These are phyloP conservation scores for Uria aalge DNA, from an alignment of 2,113 vertebrate species.

Conservation along the genomic window DNA sequence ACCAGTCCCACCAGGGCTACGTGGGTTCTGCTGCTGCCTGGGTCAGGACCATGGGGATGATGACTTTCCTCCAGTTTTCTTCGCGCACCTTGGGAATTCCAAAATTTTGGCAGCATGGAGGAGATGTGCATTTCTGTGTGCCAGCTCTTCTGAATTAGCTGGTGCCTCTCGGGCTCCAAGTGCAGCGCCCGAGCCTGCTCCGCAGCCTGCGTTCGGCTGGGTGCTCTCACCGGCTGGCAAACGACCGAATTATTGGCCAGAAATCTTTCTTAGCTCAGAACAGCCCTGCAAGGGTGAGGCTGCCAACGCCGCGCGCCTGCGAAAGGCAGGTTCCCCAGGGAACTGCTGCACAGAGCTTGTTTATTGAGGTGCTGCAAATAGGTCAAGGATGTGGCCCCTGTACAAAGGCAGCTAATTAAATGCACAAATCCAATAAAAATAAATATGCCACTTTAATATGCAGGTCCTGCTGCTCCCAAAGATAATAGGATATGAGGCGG, in stretches of 20 bases:
- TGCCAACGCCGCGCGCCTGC: fast-evolving
- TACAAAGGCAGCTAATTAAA: background rate
- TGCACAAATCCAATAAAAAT: background rate
- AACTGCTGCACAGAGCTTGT: background rate
- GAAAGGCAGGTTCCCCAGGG: background rate
- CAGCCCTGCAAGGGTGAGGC: background rate
- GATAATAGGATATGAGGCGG: background rate
- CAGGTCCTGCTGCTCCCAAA: background rate
- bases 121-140: no score
- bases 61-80: background rate
- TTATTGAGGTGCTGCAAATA: background rate
- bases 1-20: background rate
- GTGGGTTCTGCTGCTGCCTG: background rate
- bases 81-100: background rate
- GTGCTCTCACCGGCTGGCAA: background rate
- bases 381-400: background rate
- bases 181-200: fast-evolving
- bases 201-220: background rate
- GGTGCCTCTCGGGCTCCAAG: background rate
- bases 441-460: background rate
- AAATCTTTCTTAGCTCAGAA: background rate
- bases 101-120: background rate
- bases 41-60: background rate
- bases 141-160: background rate
- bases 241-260: background rate